These are phyloP conservation scores for Cynaeus angustus DNA, from an alignment of 2,888 invertebrate genomes.

Conservation along the genomic window DNA sequence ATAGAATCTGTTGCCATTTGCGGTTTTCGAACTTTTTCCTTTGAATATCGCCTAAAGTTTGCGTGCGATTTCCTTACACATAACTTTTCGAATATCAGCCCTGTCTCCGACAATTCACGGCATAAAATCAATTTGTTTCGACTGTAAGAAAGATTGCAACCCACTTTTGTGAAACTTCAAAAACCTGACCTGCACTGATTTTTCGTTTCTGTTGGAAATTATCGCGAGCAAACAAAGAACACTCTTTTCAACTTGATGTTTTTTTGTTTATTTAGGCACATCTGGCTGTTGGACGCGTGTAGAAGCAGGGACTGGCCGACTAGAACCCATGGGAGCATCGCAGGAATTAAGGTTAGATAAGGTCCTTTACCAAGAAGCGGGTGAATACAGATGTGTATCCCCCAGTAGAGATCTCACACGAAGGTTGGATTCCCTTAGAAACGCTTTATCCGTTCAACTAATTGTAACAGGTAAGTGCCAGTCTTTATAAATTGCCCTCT, in stretches of 20 bases:
- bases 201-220: conserved; percentile 9
- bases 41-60: conserved; percentile 40
- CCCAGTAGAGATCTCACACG: conserved; percentile 74
- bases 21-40: conserved; percentile 50
- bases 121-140: conserved; percentile 54
- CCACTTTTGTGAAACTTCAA: conserved; percentile 16
- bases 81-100: conserved; percentile 53
- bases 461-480: conserved; percentile 74
- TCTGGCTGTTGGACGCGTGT: conserved; percentile 79
- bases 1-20: conserved; percentile 46
- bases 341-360: conserved; percentile 79
- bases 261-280: conserved; percentile 70
- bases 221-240: conserved; percentile 7
- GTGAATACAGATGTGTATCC: conserved; percentile 83
- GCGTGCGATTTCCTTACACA: conserved; percentile 45
- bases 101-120: conserved; percentile 52
- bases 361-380: conserved; percentile 85
- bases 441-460: conserved; percentile 71
- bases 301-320: conserved; percentile 73
- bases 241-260: neutral
- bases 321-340: conserved; percentile 76
- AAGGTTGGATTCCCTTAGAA: conserved; percentile 74
- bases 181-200: conserved; percentile 8
- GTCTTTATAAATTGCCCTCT: conserved; percentile 31
- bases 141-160: neutral